Conservation (phyloP, 92 coral and sea anemone species). For the Zoanthus sociatus region DNA sequence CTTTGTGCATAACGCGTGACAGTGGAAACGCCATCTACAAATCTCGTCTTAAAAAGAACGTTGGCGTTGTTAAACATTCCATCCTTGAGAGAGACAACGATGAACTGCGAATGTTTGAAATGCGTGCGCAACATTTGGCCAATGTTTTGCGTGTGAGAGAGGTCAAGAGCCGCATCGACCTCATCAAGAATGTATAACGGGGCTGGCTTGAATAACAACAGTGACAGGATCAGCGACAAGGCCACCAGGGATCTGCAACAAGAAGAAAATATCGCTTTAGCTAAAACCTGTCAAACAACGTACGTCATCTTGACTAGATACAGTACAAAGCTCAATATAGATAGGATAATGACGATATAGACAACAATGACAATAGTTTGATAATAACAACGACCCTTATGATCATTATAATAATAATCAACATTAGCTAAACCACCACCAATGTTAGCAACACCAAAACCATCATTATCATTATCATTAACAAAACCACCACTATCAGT, state of each 20-base stretch:
- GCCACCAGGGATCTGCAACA: constrained; percentile 90
- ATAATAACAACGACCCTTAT: no score
- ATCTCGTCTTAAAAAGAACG: constrained; percentile 95
- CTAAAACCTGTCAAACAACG: neutral
- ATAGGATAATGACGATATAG: neutral
- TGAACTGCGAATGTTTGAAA: constrained; percentile 97
- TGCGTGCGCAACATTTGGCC: constrained; percentile 97
- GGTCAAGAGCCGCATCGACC: constrained; percentile 98
- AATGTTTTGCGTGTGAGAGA: constrained; percentile 98
- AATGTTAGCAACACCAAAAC: neutral
- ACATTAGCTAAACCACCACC: neutral
- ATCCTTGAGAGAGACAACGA: constrained; percentile 97
- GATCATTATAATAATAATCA: no score
- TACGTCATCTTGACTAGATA: neutral
- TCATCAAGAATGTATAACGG: constrained; percentile 98
- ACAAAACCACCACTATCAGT: no score
- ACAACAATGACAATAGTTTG: neutral
- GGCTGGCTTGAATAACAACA: constrained; percentile 97
- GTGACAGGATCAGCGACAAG: constrained; percentile 92
- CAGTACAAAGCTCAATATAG: neutral
- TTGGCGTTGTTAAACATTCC: constrained; percentile 99
- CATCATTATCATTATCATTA: neutral
- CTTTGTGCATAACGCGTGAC: constrained; percentile 96
- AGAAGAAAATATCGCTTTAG: neutral
- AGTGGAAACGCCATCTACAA: constrained; percentile 98